These are phyloP conservation scores for Thereva unica DNA, from an alignment of 2,888 invertebrate species.

Conservation along the genomic window DNA sequence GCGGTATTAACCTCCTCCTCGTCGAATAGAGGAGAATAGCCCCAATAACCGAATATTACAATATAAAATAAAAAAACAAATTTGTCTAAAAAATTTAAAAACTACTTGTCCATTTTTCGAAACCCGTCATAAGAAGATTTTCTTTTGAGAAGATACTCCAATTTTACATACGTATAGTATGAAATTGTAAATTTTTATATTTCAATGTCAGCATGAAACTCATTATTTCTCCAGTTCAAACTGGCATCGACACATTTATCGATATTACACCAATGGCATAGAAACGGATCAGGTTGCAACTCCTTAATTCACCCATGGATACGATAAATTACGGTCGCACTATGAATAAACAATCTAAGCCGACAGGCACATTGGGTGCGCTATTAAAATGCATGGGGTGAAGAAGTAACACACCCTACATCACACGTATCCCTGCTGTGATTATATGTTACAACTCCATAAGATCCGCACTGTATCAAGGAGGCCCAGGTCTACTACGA, in stretches of 20 bases:
- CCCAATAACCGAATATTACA: too few relatives aligned
- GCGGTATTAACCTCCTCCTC: too few relatives aligned
- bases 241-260: slow-evolving; percentile 14
- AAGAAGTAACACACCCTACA: slow-evolving; percentile 15
- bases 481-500: slow-evolving; percentile 8
- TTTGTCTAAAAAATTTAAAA: too few relatives aligned
- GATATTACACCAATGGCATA: slow-evolving; percentile 16
- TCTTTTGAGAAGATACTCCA: too few relatives aligned
- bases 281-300: slow-evolving; percentile 8
- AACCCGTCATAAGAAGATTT: too few relatives aligned
- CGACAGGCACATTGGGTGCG: slow-evolving; percentile 23
- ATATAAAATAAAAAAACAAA: too few relatives aligned
- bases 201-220: neutral
- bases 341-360: slow-evolving; percentile 37
- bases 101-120: too few relatives aligned
- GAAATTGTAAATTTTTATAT: neutral
- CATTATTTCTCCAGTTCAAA: slow-evolving; percentile 5
- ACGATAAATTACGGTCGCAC: slow-evolving; percentile 31
- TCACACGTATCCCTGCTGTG: slow-evolving; percentile 9
- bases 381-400: slow-evolving; percentile 18
- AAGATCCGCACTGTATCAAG: slow-evolving; percentile 15
- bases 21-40: too few relatives aligned
- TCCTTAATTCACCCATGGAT: slow-evolving; percentile 10
- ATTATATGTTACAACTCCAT: slow-evolving; percentile 11
- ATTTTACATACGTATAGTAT: too few relatives aligned